These are phyloP conservation scores for Danio rerio DNA, from an alignment of 2,113 vertebrate genomes.

Conservation along the genomic window GRCz12tu NC_133195.1:34449001-34449500, in stretches of 20 bases:
- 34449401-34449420: background rate
- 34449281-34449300: slow-evolving; percentile 2
- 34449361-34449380: slow-evolving; percentile 9
- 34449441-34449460: slow-evolving; percentile 19
- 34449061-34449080: background rate
- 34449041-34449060: background rate
- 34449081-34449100: background rate
- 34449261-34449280: background rate
- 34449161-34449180: background rate
- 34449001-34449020: background rate
- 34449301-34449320: background rate
- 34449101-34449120: background rate
- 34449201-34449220: no score
- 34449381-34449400: slow-evolving; percentile 13
- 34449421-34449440: background rate
- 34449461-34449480: slow-evolving; percentile 15
- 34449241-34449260: background rate
- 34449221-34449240: background rate
- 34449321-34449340: background rate
- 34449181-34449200: background rate
- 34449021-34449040: background rate
- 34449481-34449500: background rate
- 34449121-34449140: no score
- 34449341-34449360: background rate
- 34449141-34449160: background rate